A percentile compares a stretch with the other conserved stretches of the same genome.
Evolutionary conservation across 2,113 vertebrate species (phyloP).

Genomic region (Tapirus terrestris): DNA sequence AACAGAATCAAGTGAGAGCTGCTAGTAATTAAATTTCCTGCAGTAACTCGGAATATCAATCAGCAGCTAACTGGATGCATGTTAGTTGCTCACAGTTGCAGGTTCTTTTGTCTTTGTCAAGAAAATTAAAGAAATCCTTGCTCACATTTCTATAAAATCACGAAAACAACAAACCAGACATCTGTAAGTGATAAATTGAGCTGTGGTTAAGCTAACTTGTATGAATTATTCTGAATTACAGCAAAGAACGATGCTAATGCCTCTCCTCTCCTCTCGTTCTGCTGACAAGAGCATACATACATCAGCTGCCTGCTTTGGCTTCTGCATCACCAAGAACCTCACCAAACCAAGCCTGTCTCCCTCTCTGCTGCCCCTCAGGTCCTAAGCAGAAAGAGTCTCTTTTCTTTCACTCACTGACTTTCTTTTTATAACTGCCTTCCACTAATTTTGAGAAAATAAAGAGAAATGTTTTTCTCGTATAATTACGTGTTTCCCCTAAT

Average conservation of each 20-base stretch:
- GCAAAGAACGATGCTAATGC: conserved; percentile 49
- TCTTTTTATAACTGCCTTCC: background rate
- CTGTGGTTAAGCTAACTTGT: conserved; percentile 70
- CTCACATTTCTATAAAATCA: conserved; percentile 69
- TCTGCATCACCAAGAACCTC: background rate
- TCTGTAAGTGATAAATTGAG: conserved; percentile 75
- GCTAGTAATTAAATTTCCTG: conserved; percentile 78
- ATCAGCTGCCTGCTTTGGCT: conserved; percentile 26
- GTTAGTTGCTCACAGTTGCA: conserved; percentile 54
- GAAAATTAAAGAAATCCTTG: conserved; percentile 65
- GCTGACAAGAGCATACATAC: conserved; percentile 27
- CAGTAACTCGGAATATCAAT: conserved; percentile 76
- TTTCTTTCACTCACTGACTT: background rate
- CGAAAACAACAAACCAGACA: conserved; percentile 68
- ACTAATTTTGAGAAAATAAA: conserved; percentile 8
- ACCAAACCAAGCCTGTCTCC: background rate
- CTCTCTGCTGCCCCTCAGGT: background rate
- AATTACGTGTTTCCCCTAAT: background rate
- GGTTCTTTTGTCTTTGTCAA: conserved; percentile 72
- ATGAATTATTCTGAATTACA: conserved; percentile 80
- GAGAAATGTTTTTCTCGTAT: background rate
- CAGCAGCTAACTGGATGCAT: conserved; percentile 57
- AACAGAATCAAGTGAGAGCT: conserved; percentile 78
- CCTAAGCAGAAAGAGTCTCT: background rate
- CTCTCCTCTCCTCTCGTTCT: background rate